Evolutionary conservation across 2,113 vertebrate genomes (phyloP).

Genomic region (Percina caprodes): DNA sequence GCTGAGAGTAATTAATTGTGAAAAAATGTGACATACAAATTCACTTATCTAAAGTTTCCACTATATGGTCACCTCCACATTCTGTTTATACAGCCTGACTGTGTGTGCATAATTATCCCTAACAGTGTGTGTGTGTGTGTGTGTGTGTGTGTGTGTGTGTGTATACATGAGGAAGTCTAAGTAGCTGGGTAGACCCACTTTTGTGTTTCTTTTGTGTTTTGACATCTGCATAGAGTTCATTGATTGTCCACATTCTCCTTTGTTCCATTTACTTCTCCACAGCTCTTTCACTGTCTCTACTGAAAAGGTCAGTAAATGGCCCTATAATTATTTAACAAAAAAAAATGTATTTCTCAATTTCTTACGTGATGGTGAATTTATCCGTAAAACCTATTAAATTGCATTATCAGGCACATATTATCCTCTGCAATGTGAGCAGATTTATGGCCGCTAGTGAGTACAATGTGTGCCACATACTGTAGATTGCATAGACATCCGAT

Average conservation of each 20-base stretch:
- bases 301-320: conserved; percentile 29
- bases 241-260: conserved; percentile 6
- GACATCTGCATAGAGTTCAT: not conserved
- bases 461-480: conserved; percentile 17
- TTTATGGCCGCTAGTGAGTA: conserved; percentile 1
- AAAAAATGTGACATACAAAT: not conserved
- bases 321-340: not conserved
- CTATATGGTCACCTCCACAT: not conserved
- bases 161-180: not conserved
- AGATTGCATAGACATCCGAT: conserved; percentile 1
- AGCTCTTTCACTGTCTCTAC: not conserved
- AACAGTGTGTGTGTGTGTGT: not conserved
- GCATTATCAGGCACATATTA: not conserved
- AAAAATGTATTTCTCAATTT: no score
- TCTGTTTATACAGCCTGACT: conserved; percentile 28
- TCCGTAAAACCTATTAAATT: conserved; percentile 2
- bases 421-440: conserved; percentile 6
- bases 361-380: not conserved
- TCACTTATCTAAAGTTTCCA: conserved; percentile 10
- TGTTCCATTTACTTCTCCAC: not conserved
- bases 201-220: not conserved
- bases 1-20: not conserved
- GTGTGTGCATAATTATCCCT: conserved; percentile 4
- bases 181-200: not conserved
- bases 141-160: not conserved